phyloP scores from a whole-genome alignment of 2,113 vertebrate genomes.

The Platysteira castanea region DNA sequence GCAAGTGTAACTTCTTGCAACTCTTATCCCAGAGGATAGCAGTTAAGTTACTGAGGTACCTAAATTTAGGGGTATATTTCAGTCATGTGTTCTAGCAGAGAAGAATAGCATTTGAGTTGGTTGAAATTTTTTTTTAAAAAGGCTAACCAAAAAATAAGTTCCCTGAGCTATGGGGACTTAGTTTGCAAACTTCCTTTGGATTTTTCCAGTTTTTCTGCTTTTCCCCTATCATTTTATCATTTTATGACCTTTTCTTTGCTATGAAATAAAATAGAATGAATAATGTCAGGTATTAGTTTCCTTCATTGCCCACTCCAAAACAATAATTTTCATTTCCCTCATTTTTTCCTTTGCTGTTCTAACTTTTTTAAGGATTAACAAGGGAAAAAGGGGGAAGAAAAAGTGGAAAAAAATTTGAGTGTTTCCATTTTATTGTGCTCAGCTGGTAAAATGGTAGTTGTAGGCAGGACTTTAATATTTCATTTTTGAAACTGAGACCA shows the following conservation, averaged over 20 bases:
- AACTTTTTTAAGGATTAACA: neutral
- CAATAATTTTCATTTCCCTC: neutral
- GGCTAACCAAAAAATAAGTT: neutral
- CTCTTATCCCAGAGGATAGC: neutral
- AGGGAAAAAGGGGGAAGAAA: neutral
- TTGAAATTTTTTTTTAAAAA: neutral
- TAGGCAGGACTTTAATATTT: neutral
- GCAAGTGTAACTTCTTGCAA: neutral
- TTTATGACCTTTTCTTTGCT: neutral
- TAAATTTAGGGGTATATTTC: neutral
- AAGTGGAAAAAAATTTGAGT: neutral
- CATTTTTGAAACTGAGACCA: neutral
- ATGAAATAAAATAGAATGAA: neutral
- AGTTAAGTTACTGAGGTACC: neutral
- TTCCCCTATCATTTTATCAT: neutral
- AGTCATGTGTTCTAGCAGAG: neutral
- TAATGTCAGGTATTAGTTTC: slow-evolving; percentile 1
- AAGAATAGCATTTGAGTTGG: neutral
- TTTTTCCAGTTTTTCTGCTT: neutral
- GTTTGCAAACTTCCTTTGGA: neutral
- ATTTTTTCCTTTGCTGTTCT: neutral
- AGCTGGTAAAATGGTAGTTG: neutral
- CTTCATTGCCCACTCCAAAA: neutral
- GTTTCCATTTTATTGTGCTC: neutral
- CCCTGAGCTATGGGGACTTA: neutral